Evolutionary conservation across 1,140 invertebrate species (phyloP), one percentile per base, ranked within the genome.

Genomic region (Drosophila suzukii): DNA sequence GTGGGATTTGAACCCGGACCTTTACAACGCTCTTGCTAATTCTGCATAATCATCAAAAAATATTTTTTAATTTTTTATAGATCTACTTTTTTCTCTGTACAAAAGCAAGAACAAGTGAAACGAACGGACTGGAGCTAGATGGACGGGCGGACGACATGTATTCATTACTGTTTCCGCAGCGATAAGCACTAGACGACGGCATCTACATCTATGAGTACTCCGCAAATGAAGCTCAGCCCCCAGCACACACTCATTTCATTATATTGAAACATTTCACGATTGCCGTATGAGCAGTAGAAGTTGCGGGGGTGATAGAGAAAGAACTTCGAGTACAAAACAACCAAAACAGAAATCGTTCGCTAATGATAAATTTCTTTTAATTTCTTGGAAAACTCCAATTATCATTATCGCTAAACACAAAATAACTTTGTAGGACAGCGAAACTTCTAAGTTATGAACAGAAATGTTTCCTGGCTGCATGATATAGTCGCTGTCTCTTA

Each of bases 161-260:
- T 83, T 86, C 83, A 86, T 86, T 86, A 86, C 83, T 76, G 84
- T 86, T 86, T 86, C 83, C 83, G 83, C 84, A 83, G 82, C 83
- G 83, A 86, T 86, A 86, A 86, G 82, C 81, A 77, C 51, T 71
- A 77, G 81, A 66, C 68, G 43, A 50, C 55, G 56, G 67, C 67
- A 67, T 80, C 61, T 59, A 67, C 67, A 79, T 74, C 44, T 71
- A 17, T 15, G 61, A 56, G 46, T 72, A 63, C 75, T 59, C 72
- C 73, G 50, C 32, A 70, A 70, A 73, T 38, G 56, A 73, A 68
- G 58, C 78, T 58, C 71, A 80, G 57, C 53, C 41, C 53, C 41
- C 50, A 34, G 47, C 61, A 61, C 34, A 50, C 38, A 59, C 24
- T 65, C 43, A 79, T 80, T 84, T 85, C 78, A 88, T 82, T 86